Base-by-base conservation (phyloP, 1,140 invertebrate species). In the Augochlora pura region DNA sequence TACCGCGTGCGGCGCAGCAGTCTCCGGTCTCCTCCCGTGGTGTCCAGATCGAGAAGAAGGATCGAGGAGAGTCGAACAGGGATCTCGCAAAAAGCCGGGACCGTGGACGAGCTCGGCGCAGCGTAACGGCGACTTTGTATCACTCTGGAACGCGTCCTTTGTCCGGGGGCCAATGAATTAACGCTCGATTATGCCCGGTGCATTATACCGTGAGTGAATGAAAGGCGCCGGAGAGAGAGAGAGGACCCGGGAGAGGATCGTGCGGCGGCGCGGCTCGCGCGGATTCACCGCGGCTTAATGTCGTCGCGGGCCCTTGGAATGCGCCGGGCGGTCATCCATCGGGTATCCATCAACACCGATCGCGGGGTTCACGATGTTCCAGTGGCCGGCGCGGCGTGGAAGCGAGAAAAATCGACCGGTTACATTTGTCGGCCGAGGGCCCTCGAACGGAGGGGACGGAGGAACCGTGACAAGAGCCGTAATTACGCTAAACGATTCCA, bases 401-500 rank as follows among this genome's bases (percentile, higher is more conserved):
- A 42, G 9, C 46, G 32, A 62, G 72, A 60, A 46, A 67, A 76
- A 64, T 66, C 25, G 65, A 75, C 68, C 65, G 71, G 68, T 57
- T 57, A 73, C 65, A 65, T 73, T 82, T 38, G 66, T 76, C 67
- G 60, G 64, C 39, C 39, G 25, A 42, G 27, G 42, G 21, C 2
- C 10, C 14, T 14, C 39, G 38, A 46, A n/a, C n/a, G 52, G 70
- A 0, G 27, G 27, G 39, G 42, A 23, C n/a, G 32, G 64, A 42
- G 49, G 64, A 42, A 14, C 60, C 74, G 84, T 81, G 83, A 85
- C 84, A 85, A 85, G 84, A 85, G 84, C 73, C 79, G 82, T 85
- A 85, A 85, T 85, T 85, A 85, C 84, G 79, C 83, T 85, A 85
- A 85, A 85, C 84, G 84, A 85, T 85, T 78, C 59, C 49, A 52